Base-by-base conservation (phyloP, 2,113 vertebrate species). In the Spilogale gracilis region DNA sequence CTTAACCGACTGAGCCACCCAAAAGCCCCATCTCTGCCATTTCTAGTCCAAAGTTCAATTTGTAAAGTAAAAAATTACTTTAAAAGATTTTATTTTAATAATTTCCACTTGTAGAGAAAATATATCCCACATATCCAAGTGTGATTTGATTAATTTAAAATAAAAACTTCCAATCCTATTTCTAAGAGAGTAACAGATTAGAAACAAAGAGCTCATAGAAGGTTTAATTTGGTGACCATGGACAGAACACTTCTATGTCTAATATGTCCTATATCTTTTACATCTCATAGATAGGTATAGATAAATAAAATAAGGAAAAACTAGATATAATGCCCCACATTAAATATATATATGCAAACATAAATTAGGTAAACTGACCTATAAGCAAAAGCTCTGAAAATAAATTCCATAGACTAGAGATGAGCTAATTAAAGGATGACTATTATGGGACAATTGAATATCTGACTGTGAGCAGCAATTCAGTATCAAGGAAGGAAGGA, bases 71-170 rank as follows among this genome's bases (percentile, higher is more conserved):
- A 91, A 89, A 52, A 45, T 87, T 32, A 69, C 17, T 14, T 74
- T 32, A 76, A 93, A 30, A 1, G 45, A 9, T 50, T 80, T 87
- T 93, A 27, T 91, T 84, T 81, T 94, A 89, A 32, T 76, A 76
- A 52, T 90, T 87, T n/a, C 30, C 6, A 76, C 89, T 80, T 56
- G 0, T 73, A 30, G 8, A 30, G 52, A 82, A 89, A 93, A 94
- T 76, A 84, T 58, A 85, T 93, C 0, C 3, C 45, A 82, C 45
- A 2, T 52, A 54, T 84, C 6, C 69, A 88, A 43, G 38, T 76
- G 43, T 60, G 80, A 65, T 56, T 93, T 82, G 9, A 71, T 97
- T 56, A 87, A 79, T 67, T 95, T 73, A 60, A 78, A 88, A 56
- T 52, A 85, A 78, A 91, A 90, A 52, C 0, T 50, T 89, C 65